Conservation (phyloP, 53 echinoderm and acorn worm species). For the Patiria pectinifera region DNA sequence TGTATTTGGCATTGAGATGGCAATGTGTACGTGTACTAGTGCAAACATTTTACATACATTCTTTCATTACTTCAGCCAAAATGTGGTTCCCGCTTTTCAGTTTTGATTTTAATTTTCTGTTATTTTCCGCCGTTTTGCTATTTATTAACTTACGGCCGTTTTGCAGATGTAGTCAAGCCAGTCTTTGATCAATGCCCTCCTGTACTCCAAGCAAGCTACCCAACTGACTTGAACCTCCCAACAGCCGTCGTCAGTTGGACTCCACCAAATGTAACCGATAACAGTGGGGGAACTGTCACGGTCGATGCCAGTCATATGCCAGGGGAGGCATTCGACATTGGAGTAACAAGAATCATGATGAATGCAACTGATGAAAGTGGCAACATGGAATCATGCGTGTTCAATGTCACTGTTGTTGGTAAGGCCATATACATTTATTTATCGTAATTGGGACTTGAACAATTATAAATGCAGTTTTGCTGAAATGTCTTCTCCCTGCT, state of each 20-base stretch:
- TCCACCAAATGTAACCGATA: slow-evolving; percentile 33
- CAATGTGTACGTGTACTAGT: too few species aligned
- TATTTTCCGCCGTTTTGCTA: too few species aligned
- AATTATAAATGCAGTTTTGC: too few species aligned
- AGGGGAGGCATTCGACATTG: slow-evolving; percentile 56
- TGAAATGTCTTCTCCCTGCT: too few species aligned
- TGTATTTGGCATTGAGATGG: too few species aligned
- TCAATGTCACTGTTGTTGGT: slow-evolving; percentile 57
- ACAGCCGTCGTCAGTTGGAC: slow-evolving; percentile 48
- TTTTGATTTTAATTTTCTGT: too few species aligned
- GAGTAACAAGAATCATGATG: slow-evolving; percentile 49
- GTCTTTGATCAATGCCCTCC: background rate
- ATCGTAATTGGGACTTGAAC: background rate
- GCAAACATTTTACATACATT: too few species aligned
- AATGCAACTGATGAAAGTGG: slow-evolving; percentile 58
- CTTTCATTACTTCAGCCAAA: too few species aligned
- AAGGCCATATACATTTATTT: background rate
- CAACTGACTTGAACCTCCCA: background rate
- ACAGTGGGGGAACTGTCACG: slow-evolving; percentile 42
- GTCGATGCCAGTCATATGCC: slow-evolving; percentile 37
- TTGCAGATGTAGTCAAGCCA: background rate
- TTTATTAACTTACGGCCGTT: background rate
- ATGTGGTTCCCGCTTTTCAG: too few species aligned
- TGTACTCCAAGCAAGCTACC: background rate
- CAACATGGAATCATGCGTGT: slow-evolving; percentile 46